Evolutionary conservation across 1,140 invertebrate species (phyloP).

Genomic region (Triops longicaudatus): DNA sequence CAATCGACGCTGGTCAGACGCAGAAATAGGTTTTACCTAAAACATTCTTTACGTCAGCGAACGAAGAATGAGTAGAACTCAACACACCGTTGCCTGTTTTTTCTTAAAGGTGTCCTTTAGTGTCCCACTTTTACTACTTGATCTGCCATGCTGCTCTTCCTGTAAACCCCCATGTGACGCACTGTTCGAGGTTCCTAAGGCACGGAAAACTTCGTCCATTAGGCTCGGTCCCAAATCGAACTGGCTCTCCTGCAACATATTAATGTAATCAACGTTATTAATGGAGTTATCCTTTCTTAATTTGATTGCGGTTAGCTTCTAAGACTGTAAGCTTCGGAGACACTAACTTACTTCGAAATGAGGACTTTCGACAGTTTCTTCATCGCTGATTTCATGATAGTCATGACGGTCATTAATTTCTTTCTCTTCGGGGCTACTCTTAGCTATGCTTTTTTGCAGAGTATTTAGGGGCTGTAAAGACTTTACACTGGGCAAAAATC

Average conservation of each 20-base stretch:
- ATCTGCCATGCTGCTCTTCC: conserved; percentile 28
- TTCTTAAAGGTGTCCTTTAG: conserved; percentile 47
- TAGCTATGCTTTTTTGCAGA: not conserved
- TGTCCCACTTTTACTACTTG: conserved; percentile 33
- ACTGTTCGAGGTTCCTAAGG: conserved; percentile 44
- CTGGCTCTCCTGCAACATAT: conserved; percentile 47
- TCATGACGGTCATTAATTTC: conserved; percentile 49
- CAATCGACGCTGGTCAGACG: conserved; percentile 83
- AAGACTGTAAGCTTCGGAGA: conserved; percentile 19
- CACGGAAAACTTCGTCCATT: conserved; percentile 85
- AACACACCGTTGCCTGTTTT: conserved; percentile 62
- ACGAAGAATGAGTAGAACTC: not conserved
- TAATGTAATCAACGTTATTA: not conserved
- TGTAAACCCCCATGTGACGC: conserved; percentile 22
- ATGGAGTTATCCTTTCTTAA: not conserved
- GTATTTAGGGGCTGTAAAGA: not conserved
- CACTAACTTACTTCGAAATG: conserved; percentile 41
- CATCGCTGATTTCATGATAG: conserved; percentile 87
- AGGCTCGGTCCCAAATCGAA: conserved; percentile 87
- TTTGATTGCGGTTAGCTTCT: too few relatives aligned
- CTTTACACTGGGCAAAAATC: conserved; percentile 36
- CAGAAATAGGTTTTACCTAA: conserved; percentile 84
- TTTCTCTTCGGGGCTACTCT: not conserved
- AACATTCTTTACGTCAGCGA: conserved; percentile 24
- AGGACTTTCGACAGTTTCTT: conserved; percentile 54